Percentiles rank a stretch among this genome's conserved stretches.
phyloP scores from a whole-genome alignment of 1,140 invertebrate genomes.

The Dufourea novaeangliae region DNA sequence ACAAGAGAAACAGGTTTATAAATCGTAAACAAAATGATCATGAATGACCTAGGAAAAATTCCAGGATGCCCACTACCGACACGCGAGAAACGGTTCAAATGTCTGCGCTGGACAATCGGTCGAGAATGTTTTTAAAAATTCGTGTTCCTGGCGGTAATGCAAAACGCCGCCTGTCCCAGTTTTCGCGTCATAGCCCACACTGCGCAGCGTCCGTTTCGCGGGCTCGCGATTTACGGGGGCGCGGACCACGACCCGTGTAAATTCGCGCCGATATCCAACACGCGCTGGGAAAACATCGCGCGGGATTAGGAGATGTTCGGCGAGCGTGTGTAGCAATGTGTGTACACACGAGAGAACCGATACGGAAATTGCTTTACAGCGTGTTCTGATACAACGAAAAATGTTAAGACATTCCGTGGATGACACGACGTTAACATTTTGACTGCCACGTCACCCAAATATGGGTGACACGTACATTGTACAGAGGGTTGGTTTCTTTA shows the following conservation, averaged over 20 bases:
- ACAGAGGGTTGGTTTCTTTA: too few relatives aligned
- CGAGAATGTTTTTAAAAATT: conserved; percentile 2
- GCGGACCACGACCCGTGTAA: conserved; percentile 1
- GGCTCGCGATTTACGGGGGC: background rate
- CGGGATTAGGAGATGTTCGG: background rate
- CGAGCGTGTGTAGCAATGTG: background rate
- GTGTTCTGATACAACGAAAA: background rate
- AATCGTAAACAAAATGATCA: too few relatives aligned
- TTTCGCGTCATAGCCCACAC: background rate
- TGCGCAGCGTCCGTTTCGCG: background rate
- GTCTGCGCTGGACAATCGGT: background rate
- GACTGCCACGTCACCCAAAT: too few relatives aligned
- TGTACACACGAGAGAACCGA: background rate
- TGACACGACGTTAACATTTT: too few relatives aligned
- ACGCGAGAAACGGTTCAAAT: too few relatives aligned
- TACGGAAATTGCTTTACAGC: background rate
- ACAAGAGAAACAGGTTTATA: too few relatives aligned
- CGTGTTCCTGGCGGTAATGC: background rate
- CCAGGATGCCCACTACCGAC: too few relatives aligned
- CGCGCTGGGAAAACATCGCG: background rate
- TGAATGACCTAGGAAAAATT: too few relatives aligned
- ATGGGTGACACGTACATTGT: too few relatives aligned
- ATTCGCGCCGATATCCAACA: background rate
- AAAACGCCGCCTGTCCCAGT: conserved; percentile 5
- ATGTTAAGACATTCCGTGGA: too few relatives aligned